Conservation (phyloP, 2,888 invertebrate species). For the Fragum fragum region DNA sequence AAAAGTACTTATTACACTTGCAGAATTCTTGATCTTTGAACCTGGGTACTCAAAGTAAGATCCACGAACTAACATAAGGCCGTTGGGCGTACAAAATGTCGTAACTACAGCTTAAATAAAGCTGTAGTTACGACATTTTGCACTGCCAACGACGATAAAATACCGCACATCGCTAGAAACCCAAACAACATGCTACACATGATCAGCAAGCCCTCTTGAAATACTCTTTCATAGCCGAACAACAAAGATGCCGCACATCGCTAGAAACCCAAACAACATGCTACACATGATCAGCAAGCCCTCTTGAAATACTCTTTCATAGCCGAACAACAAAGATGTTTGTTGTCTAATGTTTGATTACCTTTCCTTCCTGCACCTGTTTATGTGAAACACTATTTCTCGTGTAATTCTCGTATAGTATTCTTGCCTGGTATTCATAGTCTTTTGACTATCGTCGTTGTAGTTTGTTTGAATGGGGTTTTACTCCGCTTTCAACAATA, state of each 20-base stretch:
- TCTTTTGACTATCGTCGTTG: no score
- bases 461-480: no score
- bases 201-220: not conserved
- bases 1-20: no score
- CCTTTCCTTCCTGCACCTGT: constrained; percentile 11
- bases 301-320: not conserved
- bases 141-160: no score
- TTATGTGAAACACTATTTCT: constrained; percentile 1
- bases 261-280: not conserved
- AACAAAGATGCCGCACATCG: constrained; percentile 8
- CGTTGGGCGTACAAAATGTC: no score
- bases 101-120: no score
- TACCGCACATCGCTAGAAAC: not conserved
- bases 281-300: not conserved
- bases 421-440: no score
- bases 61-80: not conserved
- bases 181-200: not conserved
- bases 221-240: not conserved
- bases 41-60: not conserved
- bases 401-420: not conserved
- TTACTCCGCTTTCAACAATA: no score
- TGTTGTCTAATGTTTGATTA: constrained; percentile 9
- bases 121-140: no score
- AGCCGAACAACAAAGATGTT: constrained; percentile 17
- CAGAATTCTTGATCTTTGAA: no score